Percentiles rank a stretch among this genome's conserved stretches.
phyloP scores from a whole-genome alignment of 2,113 vertebrate genomes.

The Atractosteus spatula region DNA sequence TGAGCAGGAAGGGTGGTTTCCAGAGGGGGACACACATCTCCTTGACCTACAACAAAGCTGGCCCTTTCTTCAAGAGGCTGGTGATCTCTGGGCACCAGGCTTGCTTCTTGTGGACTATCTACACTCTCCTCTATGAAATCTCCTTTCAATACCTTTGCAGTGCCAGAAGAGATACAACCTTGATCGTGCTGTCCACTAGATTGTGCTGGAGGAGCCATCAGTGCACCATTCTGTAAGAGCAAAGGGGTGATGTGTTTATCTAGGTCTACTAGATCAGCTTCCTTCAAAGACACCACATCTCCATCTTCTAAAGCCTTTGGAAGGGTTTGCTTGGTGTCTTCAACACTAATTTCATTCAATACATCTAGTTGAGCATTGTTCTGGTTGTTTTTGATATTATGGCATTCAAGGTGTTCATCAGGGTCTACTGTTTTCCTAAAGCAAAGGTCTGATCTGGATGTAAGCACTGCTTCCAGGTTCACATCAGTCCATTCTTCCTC shows the following conservation, averaged over 20 bases:
- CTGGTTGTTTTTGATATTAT: too few relatives aligned
- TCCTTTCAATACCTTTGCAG: neutral
- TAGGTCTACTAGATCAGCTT: too few relatives aligned
- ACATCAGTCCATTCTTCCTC: neutral
- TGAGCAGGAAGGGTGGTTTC: too few relatives aligned
- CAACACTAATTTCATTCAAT: too few relatives aligned
- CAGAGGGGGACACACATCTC: too few relatives aligned
- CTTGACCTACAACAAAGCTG: too few relatives aligned
- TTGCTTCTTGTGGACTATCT: neutral
- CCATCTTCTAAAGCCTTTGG: neutral
- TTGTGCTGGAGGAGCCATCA: neutral
- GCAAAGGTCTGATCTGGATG: neutral
- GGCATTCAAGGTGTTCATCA: too few relatives aligned
- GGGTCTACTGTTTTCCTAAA: neutral
- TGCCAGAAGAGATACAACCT: neutral
- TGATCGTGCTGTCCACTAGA: neutral
- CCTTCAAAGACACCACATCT: neutral
- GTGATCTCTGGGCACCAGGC: neutral
- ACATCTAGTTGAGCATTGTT: too few relatives aligned
- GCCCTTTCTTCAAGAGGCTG: too few relatives aligned
- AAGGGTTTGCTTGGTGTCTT: neutral
- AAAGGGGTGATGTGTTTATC: neutral
- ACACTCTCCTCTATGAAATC: slow-evolving; percentile 3
- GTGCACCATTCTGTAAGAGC: neutral
- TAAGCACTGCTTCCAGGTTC: neutral